Evolutionary conservation across 2,888 invertebrate genomes (phyloP), one percentile per base, ranked within the genome.

Genomic region (Drosophila meridionalis): DNA sequence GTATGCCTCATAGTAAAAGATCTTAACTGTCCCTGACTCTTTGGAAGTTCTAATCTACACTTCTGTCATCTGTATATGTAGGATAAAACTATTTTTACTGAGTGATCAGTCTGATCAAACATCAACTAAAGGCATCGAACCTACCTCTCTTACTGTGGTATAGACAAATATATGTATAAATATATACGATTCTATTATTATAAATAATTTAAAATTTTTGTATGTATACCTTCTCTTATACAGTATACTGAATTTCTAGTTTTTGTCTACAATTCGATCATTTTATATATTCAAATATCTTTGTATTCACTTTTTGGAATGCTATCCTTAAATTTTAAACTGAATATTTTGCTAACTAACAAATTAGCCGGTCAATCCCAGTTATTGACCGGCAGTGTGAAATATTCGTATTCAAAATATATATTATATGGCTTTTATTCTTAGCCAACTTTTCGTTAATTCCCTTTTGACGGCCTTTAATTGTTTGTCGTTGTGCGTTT

Each of bases 401-500:
- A 34, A 63, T 30, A 43, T 8, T 26, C 32, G 11, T 26, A 50
- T 34, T 20, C 20, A 28, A 40, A 28, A 11, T 8, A 47, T 40
- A 48, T 66, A 55, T 73, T 73, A 58, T 67, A 62, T 52, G 66
- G 50, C 58, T 48, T 42, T 71, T 60, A 65, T 80, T 78, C 64
- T 52, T 28, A 8, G 69, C 61, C 52, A 55, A 45, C 30, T 57
- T 65, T 68, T 65, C 20, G 47, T 59, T 55, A 65, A 87, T 82
- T 82, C 87, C 76, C 62, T 69, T 76, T 73, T 83, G 82, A 61
- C 68, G 82, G 76, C 60, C 71, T 87, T 84, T 84, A 87, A 84
- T 83, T 84, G 84, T 89, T 89, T 89, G 79, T 83, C 64, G 78
- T 68, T 78, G 53, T 69, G 68, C 55, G 69, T 65, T 67, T 69